Percentiles rank a stretch among this genome's conserved stretches.
These are phyloP conservation scores for Antechinus flavipes DNA, from an alignment of 2,113 vertebrate genomes.

Conservation along the genomic window DNA sequence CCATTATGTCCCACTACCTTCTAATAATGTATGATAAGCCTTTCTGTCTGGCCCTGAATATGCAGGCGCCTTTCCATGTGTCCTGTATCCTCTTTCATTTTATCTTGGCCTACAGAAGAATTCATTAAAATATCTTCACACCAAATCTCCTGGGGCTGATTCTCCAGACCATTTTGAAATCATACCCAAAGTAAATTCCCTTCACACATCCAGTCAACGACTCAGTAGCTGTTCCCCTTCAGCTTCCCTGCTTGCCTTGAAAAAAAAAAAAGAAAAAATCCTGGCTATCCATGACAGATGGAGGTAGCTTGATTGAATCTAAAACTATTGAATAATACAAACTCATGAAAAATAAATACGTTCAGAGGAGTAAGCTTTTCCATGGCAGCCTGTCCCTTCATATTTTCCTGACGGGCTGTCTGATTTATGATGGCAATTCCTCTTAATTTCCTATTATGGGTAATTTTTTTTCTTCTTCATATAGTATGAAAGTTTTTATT, in stretches of 20 bases:
- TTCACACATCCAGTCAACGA: not conserved
- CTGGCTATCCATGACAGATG: constrained; percentile 51
- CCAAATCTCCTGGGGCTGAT: not conserved
- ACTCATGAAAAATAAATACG: constrained; percentile 54
- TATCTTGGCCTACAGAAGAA: not conserved
- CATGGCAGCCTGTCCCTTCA: constrained; percentile 49
- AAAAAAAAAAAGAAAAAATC: constrained; percentile 31
- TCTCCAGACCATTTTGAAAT: constrained; percentile 14
- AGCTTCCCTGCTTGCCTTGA: constrained; percentile 48
- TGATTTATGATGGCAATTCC: constrained; percentile 67
- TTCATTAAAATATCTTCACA: constrained; percentile 15
- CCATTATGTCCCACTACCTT: not conserved
- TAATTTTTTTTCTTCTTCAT: constrained; percentile 46
- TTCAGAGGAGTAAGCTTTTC: constrained; percentile 69
- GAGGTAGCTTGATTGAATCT: constrained; percentile 34
- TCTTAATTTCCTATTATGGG: constrained; percentile 69
- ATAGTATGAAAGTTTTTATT: constrained; percentile 45
- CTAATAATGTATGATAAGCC: not conserved
- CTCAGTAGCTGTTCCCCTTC: constrained; percentile 32
- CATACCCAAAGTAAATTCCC: not conserved
- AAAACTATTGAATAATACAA: constrained; percentile 77
- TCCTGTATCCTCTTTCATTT: not conserved
- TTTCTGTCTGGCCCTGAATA: not conserved
- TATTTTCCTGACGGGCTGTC: constrained; percentile 34
- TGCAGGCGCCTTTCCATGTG: not conserved